Percentiles rank a stretch among this genome's conserved stretches.
These are phyloP conservation scores for Eutolmus rufibarbis DNA, from an alignment of 2,888 invertebrate genomes.

Conservation along the genomic window DNA sequence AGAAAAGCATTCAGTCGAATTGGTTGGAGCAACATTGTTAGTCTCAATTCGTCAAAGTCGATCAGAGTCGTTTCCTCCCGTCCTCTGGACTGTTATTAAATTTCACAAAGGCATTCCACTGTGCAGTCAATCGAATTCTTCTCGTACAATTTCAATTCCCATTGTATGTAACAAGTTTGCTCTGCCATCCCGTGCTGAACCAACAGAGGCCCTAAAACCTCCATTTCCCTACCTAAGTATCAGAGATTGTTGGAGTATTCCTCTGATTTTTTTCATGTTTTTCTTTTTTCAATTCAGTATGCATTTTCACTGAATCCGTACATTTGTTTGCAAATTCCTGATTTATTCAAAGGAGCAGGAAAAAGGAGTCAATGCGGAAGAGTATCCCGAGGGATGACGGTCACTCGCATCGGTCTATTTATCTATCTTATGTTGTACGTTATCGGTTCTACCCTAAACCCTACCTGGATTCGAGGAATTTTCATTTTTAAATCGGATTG, in stretches of 20 bases:
- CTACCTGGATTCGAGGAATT: background rate
- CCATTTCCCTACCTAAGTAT: background rate
- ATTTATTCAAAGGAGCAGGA: background rate
- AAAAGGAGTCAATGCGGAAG: background rate
- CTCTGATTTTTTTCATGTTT: background rate
- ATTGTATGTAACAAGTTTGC: background rate
- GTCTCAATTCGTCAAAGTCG: background rate
- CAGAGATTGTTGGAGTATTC: background rate
- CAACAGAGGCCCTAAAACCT: background rate
- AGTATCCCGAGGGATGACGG: background rate
- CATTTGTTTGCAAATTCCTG: background rate
- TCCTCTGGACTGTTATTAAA: constrained; percentile 21
- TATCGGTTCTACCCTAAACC: background rate
- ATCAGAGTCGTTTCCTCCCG: background rate
- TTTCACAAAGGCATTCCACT: constrained; percentile 7
- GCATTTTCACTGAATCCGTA: background rate
- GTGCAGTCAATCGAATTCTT: constrained; percentile 15
- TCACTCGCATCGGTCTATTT: background rate
- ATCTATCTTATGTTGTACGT: background rate
- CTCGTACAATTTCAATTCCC: background rate
- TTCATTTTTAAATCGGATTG: background rate
- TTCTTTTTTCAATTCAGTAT: background rate
- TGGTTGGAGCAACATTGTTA: constrained; percentile 4
- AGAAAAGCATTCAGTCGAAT: background rate
- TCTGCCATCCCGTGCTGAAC: background rate